phyloP scores from a whole-genome alignment of 2,113 vertebrate genomes.

The Microcebus griseorufus region DNA sequence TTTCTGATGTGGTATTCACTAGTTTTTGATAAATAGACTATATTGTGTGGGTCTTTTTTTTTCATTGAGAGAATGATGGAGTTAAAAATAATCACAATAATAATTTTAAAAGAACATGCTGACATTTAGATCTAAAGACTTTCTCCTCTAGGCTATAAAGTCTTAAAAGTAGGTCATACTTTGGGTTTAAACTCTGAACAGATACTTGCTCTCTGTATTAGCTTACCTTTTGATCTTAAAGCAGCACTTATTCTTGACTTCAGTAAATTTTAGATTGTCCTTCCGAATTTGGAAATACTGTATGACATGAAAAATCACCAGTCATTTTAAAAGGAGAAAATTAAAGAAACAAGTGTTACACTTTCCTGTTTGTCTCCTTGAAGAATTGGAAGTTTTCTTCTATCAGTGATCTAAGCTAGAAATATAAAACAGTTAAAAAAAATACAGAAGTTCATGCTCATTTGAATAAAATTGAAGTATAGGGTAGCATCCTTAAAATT shows the following conservation, averaged over 20 bases:
- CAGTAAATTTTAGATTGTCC: constrained; percentile 56
- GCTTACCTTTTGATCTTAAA: constrained; percentile 75
- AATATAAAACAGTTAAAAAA: background rate
- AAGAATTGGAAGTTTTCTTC: constrained; percentile 48
- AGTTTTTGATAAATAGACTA: constrained; percentile 67
- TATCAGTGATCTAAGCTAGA: constrained; percentile 21
- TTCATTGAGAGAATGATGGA: constrained; percentile 67
- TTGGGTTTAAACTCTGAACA: constrained; percentile 62
- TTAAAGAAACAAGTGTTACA: constrained; percentile 25
- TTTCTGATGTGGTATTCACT: constrained; percentile 61
- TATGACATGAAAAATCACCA: constrained; percentile 53
- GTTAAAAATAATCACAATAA: constrained; percentile 81
- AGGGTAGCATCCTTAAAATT: background rate
- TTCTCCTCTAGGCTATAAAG: constrained; percentile 69
- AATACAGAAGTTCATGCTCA: background rate
- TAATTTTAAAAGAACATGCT: constrained; percentile 75
- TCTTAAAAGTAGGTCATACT: constrained; percentile 72
- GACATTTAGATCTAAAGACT: constrained; percentile 81
- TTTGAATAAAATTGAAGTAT: constrained; percentile 15
- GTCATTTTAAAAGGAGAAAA: constrained; percentile 49
- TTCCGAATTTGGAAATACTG: constrained; percentile 55
- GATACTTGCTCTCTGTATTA: constrained; percentile 67
- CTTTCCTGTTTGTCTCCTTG: constrained; percentile 22
- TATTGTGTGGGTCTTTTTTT: constrained; percentile 64
- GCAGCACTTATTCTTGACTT: constrained; percentile 56